Evolutionary conservation across 2,888 invertebrate genomes (phyloP), one percentile per base, ranked within the genome.

Genomic region (Trissolcus brochymenae): DNA sequence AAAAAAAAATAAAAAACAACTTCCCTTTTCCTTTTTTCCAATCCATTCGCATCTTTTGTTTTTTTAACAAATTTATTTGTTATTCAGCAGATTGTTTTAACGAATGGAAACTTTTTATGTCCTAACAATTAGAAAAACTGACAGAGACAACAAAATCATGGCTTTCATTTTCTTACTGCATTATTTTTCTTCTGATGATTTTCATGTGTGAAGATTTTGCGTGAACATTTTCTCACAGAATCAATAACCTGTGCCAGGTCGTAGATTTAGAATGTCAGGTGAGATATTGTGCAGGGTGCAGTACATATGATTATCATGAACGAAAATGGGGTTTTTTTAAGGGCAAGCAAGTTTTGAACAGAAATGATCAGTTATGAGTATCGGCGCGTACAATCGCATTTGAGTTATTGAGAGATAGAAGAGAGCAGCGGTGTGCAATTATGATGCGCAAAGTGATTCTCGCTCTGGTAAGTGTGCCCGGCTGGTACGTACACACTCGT

Each of bases 361-460:
- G 66, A 71, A 76, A 76, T 70, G 76, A 66, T 65, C 55, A 71
- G 60, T 76, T 71, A 46, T 35, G 17, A 61, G 49, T 21, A 60
- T 65, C 43, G 50, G 19, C 21, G 54, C 21, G 46, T 64, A 79
- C 79, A 81, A 84, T 82, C 83, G 82, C 76, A 74, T 76, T 82
- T 87, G 87, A 87, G 83, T 87, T 87, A 87, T 86, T 84, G 86
- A 85, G 86, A 87, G 84, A 86, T 87, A 81, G 83, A 80, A 55
- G 35, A 17, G 17, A 51, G 51, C 19, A 11, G 17, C 35, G 35
- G 80, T 79, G 81, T 85, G 84, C 84, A 87, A 87, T 87, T 87
- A 86, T 83, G 84, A 85, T 82, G 82, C 81, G 83, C 81, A 85
- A 87, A 87, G 87, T 87, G 87, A 87, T 86, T 86, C 83, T 82